Evolutionary conservation across 2,888 invertebrate species (phyloP).

Genomic region (Acanthosepion lycidas): DNA sequence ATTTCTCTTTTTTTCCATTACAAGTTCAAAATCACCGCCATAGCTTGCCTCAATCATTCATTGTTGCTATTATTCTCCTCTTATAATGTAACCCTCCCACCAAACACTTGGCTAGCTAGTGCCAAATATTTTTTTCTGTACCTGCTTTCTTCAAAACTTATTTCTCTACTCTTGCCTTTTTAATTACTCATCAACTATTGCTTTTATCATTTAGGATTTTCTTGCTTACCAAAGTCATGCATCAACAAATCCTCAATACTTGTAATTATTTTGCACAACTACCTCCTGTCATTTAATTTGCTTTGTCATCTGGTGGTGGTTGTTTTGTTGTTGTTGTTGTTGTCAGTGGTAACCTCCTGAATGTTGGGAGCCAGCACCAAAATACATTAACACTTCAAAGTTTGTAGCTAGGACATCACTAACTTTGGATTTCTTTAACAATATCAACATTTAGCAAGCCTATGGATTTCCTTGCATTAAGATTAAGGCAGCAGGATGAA

Average conservation of each 20-base stretch:
- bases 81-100: too few species aligned
- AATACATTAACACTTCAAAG: background rate
- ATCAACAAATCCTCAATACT: background rate
- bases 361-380: constrained; percentile 15
- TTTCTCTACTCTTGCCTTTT: too few species aligned
- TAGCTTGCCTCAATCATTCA: background rate
- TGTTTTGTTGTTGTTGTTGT: constrained; percentile 8
- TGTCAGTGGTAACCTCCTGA: constrained; percentile 33
- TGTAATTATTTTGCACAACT: background rate
- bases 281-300: background rate
- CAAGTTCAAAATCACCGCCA: background rate
- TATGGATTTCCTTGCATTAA: constrained; percentile 25
- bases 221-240: constrained; percentile 24
- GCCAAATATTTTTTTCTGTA: too few species aligned
- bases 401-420: background rate
- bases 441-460: background rate
- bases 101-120: too few species aligned
- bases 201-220: background rate
- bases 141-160: too few species aligned
- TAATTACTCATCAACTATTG: background rate
- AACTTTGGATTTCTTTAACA: constrained; percentile 11
- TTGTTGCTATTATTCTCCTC: background rate
- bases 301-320: background rate
- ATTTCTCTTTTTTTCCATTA: background rate
- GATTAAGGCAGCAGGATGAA: constrained; percentile 17